phyloP scores from a whole-genome alignment of 2,113 vertebrate species.

The Synchiropus splendidus region DNA sequence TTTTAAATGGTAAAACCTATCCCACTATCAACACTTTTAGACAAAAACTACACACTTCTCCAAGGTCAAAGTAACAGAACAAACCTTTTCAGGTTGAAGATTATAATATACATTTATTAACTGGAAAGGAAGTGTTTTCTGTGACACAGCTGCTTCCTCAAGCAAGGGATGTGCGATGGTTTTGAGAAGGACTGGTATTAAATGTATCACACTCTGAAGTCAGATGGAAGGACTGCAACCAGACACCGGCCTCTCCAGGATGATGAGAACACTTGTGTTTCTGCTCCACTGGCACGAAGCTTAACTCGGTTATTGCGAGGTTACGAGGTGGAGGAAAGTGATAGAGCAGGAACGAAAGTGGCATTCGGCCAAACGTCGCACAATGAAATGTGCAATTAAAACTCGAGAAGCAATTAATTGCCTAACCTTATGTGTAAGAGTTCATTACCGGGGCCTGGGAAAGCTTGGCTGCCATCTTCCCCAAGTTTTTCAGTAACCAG shows the following conservation, averaged over 20 bases:
- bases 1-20: no score
- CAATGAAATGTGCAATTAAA: constrained; percentile 42
- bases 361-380: constrained; percentile 42
- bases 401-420: constrained; percentile 45
- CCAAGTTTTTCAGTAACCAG: constrained; percentile 28
- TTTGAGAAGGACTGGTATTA: constrained; percentile 34
- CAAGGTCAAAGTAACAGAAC: no score
- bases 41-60: no score
- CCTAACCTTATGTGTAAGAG: constrained; percentile 40
- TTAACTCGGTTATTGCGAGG: constrained; percentile 29
- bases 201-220: constrained; percentile 39
- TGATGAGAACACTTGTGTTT: constrained; percentile 36
- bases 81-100: no score
- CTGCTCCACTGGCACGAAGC: constrained; percentile 42
- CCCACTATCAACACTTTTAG: no score
- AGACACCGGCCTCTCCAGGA: constrained; percentile 25
- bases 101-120: no score
- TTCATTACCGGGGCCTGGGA: constrained; percentile 53
- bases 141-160: no score
- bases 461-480: constrained; percentile 27
- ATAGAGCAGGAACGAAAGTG: constrained; percentile 8
- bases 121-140: no score
- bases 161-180: constrained; percentile 10
- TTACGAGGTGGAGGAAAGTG: constrained; percentile 19
- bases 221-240: constrained; percentile 24